phyloP scores from a whole-genome alignment of 2,113 vertebrate species.

The Zosterops lateralis region DNA sequence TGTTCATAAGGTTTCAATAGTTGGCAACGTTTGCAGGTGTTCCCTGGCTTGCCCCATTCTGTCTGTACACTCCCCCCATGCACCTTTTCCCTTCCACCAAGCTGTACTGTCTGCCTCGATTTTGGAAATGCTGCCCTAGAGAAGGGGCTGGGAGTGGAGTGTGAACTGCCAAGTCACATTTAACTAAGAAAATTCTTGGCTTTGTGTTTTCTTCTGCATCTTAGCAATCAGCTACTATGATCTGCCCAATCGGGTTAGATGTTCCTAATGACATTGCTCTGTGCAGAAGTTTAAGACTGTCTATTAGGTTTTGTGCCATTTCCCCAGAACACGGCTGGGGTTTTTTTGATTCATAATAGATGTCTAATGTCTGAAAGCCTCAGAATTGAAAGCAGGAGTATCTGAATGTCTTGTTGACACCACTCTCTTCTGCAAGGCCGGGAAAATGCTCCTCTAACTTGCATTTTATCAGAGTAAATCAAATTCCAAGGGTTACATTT shows the following conservation, averaged over 20 bases:
- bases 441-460: neutral
- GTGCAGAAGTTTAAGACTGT: neutral
- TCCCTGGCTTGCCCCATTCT: neutral
- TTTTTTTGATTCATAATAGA: slow-evolving; percentile 9
- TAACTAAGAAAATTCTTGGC: neutral
- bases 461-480: neutral
- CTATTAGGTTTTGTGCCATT: slow-evolving; percentile 21
- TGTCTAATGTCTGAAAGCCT: slow-evolving; percentile 5
- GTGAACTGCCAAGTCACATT: neutral
- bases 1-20: neutral
- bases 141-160: neutral
- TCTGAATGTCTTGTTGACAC: neutral
- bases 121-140: neutral
- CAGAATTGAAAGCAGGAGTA: neutral
- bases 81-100: neutral
- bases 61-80: neutral
- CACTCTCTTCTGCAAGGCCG: neutral
- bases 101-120: neutral
- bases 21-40: neutral
- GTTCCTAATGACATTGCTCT: neutral
- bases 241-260: neutral
- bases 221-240: neutral
- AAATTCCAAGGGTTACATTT: neutral
- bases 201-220: neutral
- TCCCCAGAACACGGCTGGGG: neutral